These are phyloP conservation scores for Rhodeus uyekii DNA, from an alignment of 2,797 vertebrate species.

Conservation along the genomic window DNA sequence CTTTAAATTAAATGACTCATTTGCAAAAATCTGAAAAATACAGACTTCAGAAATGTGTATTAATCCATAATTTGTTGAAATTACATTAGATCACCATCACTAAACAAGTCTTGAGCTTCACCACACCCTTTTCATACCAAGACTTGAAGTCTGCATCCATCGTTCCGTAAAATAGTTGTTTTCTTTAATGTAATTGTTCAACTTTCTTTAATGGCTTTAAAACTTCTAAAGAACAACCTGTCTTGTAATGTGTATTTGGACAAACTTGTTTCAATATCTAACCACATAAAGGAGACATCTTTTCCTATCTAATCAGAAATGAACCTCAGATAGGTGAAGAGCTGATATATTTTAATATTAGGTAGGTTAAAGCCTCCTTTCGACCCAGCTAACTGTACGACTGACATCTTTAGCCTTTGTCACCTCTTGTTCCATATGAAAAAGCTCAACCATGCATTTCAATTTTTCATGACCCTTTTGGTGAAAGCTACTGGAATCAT, in stretches of 20 bases:
- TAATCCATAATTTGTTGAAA: too few species aligned
- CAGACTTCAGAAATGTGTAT: too few species aligned
- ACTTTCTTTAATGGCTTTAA: background rate
- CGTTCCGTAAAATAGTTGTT: too few species aligned
- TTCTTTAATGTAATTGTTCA: background rate
- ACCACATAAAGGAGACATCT: background rate
- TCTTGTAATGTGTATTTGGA: background rate
- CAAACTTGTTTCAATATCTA: slow-evolving; percentile 12
- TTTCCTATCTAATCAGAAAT: slow-evolving; percentile 27
- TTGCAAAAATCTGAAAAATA: too few species aligned
- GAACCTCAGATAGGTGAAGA: slow-evolving; percentile 22
- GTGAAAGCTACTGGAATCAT: slow-evolving; percentile 27
- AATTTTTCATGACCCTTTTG: background rate
- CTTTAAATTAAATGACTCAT: too few species aligned
- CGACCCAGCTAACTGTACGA: slow-evolving; percentile 17
- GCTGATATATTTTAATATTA: slow-evolving; percentile 38
- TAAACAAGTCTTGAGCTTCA: too few species aligned
- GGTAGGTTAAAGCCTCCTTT: slow-evolving; percentile 17
- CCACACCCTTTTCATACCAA: too few species aligned
- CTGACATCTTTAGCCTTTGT: slow-evolving; percentile 28
- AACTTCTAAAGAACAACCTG: background rate
- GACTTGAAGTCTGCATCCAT: too few species aligned
- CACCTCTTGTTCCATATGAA: slow-evolving; percentile 37
- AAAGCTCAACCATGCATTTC: slow-evolving; percentile 26
- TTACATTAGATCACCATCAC: too few species aligned